phyloP scores from a whole-genome alignment of 2,113 vertebrate genomes.

The Macrotus californicus region DNA sequence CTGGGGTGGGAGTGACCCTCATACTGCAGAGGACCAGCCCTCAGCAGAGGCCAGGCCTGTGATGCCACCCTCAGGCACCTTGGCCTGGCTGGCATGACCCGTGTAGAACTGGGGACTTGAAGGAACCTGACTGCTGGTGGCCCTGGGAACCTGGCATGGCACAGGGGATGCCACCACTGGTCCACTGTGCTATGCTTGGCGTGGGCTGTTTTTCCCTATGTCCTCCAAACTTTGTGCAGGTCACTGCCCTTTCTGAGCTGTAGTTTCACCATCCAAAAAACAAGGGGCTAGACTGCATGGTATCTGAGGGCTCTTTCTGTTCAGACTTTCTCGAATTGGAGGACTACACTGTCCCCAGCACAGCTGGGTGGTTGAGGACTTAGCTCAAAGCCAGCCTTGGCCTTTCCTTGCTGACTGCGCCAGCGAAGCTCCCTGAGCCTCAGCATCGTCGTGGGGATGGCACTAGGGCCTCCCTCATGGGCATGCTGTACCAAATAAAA shows the following conservation, averaged over 20 bases:
- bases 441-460: not conserved
- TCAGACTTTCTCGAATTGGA: not conserved
- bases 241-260: not conserved
- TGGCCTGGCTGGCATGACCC: not conserved
- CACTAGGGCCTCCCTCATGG: not conserved
- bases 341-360: not conserved
- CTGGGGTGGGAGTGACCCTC: not conserved
- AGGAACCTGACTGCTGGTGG: not conserved
- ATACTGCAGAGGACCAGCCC: not conserved
- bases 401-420: not conserved
- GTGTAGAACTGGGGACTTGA: not conserved
- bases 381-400: not conserved
- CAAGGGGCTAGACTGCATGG: too few relatives aligned
- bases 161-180: not conserved
- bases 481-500: not conserved
- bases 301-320: not conserved
- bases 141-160: not conserved
- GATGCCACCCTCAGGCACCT: not conserved
- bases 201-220: not conserved
- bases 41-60: not conserved
- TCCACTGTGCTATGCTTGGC: not conserved
- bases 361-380: not conserved
- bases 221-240: not conserved
- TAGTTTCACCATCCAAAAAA: not conserved
- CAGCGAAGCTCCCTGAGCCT: not conserved